phyloP scores from a whole-genome alignment of 2,113 vertebrate genomes.

The Sigmodon hispidus region DNA sequence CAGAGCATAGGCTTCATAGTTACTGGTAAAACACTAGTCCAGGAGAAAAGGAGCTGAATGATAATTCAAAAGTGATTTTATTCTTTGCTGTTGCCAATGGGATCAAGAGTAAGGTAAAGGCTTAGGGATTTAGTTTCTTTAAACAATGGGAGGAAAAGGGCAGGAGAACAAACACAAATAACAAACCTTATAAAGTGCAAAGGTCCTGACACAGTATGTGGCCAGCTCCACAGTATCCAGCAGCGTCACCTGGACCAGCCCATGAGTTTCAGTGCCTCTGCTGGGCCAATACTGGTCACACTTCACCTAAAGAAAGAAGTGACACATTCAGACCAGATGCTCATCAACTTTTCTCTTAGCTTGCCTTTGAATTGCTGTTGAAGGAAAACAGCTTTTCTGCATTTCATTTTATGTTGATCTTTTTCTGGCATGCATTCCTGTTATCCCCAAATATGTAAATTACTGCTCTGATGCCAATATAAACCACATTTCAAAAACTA shows the following conservation, averaged over 20 bases:
- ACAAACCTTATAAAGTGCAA: slow-evolving; percentile 97
- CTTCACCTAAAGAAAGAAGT: slow-evolving; percentile 91
- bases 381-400: slow-evolving; percentile 57
- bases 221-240: slow-evolving; percentile 97
- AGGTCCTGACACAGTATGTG: slow-evolving; percentile 97
- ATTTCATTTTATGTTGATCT: slow-evolving; percentile 70
- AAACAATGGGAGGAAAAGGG: background rate
- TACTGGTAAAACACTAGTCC: slow-evolving; percentile 36
- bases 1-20: slow-evolving; percentile 29
- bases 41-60: slow-evolving; percentile 50
- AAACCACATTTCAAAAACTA: slow-evolving; percentile 71
- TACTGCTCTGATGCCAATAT: slow-evolving; percentile 64
- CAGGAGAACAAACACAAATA: background rate
- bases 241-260: slow-evolving; percentile 96
- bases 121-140: slow-evolving; percentile 50
- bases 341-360: slow-evolving; percentile 26
- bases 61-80: slow-evolving; percentile 55
- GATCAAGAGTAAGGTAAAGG: slow-evolving; percentile 67
- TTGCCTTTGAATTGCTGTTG: background rate
- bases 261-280: slow-evolving; percentile 96
- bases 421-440: slow-evolving; percentile 58
- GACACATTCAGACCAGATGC: slow-evolving; percentile 48
- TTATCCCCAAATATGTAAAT: slow-evolving; percentile 63
- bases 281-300: slow-evolving; percentile 99
- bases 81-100: slow-evolving; percentile 36